Conservation (phyloP, 2,888 invertebrate genomes). For the Hydrotaea diabolus region DNA sequence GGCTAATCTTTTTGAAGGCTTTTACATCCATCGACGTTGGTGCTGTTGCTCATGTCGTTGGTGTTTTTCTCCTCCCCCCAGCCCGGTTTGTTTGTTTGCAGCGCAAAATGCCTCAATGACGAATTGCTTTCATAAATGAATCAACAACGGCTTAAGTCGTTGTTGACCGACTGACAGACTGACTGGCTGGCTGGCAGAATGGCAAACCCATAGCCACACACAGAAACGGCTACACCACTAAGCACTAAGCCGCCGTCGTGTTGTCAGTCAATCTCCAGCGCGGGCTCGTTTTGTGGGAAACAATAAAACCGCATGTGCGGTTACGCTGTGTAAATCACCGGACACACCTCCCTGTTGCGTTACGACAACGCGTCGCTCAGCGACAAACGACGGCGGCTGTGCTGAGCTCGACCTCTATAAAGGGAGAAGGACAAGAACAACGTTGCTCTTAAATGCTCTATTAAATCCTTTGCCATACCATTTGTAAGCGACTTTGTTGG, state of each 20-base stretch:
- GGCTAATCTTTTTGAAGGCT: conserved; percentile 27
- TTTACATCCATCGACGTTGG: neutral
- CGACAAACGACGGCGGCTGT: neutral
- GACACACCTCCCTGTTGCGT: conserved; percentile 58
- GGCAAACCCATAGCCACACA: neutral
- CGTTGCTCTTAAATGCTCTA: conserved; percentile 59
- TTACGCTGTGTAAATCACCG: conserved; percentile 64
- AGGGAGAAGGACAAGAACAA: neutral
- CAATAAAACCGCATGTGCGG: conserved; percentile 64
- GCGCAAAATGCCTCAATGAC: conserved; percentile 40
- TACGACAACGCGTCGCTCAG: neutral
- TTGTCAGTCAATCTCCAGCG: conserved; percentile 53
- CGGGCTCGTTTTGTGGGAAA: conserved; percentile 41
- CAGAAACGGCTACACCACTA: neutral
- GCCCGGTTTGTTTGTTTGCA: conserved; percentile 9
- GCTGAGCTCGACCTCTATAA: too few relatives aligned
- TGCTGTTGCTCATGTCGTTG: neutral
- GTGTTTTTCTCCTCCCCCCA: too few relatives aligned
- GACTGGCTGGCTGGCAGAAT: neutral
- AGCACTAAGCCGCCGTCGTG: conserved; percentile 31
- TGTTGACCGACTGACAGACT: conserved; percentile 5
- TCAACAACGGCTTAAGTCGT: conserved; percentile 43
- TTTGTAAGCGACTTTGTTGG: neutral
- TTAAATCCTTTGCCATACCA: conserved; percentile 51
- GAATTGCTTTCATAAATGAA: conserved; percentile 53